phyloP scores from a whole-genome alignment of 2,888 invertebrate genomes.

The Stramonita haemastoma region DNA sequence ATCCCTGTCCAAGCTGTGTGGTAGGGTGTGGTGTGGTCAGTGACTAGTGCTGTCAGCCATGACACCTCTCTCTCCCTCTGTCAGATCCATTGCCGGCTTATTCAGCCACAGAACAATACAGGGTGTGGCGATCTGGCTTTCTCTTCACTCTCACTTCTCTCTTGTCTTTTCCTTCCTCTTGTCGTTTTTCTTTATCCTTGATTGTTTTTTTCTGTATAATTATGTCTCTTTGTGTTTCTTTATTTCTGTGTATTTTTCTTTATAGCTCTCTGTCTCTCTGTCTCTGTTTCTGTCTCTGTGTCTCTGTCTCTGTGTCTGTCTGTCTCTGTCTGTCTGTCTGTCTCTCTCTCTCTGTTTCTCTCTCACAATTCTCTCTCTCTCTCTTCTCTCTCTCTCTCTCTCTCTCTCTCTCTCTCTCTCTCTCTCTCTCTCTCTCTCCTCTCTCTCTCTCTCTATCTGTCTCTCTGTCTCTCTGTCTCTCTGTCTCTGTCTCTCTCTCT shows the following conservation, averaged over 20 bases:
- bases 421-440: not conserved
- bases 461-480: not conserved
- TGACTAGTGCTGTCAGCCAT: no score
- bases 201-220: not conserved
- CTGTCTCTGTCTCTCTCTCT: not conserved
- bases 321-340: no score
- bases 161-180: not conserved
- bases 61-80: no score
- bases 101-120: no score
- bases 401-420: not conserved
- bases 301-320: no score
- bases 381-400: slow-evolving; percentile 13
- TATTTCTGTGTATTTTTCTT: not conserved
- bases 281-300: no score
- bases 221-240: not conserved
- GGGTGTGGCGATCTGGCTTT: no score
- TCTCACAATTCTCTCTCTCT: not conserved
- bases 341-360: slow-evolving; percentile 12
- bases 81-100: no score
- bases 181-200: not conserved
- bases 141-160: not conserved
- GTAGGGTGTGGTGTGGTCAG: no score
- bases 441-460: not conserved
- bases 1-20: no score
- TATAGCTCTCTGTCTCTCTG: not conserved